phyloP scores from a whole-genome alignment of 2,113 vertebrate species.

The Pteruthius melanotis region DNA sequence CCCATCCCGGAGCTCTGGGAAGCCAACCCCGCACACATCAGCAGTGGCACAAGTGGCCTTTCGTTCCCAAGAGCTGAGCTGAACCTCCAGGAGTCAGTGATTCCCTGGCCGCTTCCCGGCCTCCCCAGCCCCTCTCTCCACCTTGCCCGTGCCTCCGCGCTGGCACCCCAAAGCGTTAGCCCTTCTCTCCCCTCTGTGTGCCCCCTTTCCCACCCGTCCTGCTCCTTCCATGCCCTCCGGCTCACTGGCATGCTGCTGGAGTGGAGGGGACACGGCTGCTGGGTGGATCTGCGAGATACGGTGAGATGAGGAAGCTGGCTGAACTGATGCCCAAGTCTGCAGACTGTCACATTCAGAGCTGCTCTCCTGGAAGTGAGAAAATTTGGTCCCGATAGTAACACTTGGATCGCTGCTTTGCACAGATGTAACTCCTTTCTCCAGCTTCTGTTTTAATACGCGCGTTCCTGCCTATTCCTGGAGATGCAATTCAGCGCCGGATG shows the following conservation, averaged over 20 bases:
- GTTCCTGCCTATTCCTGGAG: conserved; percentile 47
- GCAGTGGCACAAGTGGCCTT: neutral
- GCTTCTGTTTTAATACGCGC: conserved; percentile 33
- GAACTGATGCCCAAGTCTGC: conserved; percentile 38
- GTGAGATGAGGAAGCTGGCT: conserved; percentile 30
- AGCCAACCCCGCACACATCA: neutral
- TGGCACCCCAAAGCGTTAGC: neutral
- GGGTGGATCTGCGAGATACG: neutral
- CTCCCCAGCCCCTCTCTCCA: neutral
- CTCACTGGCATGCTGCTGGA: neutral
- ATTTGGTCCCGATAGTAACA: conserved; percentile 56
- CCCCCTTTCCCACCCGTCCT: neutral
- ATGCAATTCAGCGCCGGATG: neutral
- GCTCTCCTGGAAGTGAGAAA: conserved; percentile 60
- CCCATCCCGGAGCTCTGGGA: rapidly evolving
- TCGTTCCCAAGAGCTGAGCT: neutral
- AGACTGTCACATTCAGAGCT: conserved; percentile 50
- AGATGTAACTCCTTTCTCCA: conserved; percentile 50
- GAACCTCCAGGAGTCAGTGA: neutral
- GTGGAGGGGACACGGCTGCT: neutral
- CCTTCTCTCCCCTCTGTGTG: neutral
- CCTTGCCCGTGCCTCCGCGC: neutral
- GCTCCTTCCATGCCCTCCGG: neutral
- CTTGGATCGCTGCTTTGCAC: conserved; percentile 45
- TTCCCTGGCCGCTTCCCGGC: neutral